phyloP scores from a whole-genome alignment of 2,113 vertebrate species.

The Bubo bubo region DNA sequence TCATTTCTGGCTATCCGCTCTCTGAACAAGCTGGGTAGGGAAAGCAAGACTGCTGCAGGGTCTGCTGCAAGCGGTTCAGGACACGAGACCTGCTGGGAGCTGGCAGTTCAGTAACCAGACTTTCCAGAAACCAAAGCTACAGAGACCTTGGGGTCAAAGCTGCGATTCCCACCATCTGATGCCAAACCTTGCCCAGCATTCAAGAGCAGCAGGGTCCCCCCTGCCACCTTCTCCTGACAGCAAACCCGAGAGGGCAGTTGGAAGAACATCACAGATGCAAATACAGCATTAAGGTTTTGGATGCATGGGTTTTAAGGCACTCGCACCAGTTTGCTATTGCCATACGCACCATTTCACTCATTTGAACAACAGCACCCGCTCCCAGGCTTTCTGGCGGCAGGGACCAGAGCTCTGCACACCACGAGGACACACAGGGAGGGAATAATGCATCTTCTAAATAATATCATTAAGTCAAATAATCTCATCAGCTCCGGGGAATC shows the following conservation, averaged over 20 bases:
- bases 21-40: not conserved
- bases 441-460: not conserved
- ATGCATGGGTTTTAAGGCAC: not conserved
- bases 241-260: not conserved
- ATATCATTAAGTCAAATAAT: not conserved
- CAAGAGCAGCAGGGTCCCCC: not conserved
- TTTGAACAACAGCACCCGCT: not conserved
- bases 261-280: not conserved
- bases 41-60: not conserved
- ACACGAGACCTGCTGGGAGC: not conserved
- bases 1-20: not conserved
- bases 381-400: not conserved
- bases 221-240: not conserved
- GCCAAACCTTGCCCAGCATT: not conserved
- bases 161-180: accelerated
- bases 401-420: not conserved
- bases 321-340: not conserved
- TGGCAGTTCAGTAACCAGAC: not conserved
- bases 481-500: not conserved
- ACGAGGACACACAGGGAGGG: not conserved
- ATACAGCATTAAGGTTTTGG: not conserved
- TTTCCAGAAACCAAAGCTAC: not conserved
- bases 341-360: accelerated
- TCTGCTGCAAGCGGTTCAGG: not conserved
- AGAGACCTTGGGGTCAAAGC: not conserved